Percentiles rank a stretch among this genome's conserved stretches.
Conservation (phyloP, 1,140 invertebrate species). For the Drosophila obscura region DNA sequence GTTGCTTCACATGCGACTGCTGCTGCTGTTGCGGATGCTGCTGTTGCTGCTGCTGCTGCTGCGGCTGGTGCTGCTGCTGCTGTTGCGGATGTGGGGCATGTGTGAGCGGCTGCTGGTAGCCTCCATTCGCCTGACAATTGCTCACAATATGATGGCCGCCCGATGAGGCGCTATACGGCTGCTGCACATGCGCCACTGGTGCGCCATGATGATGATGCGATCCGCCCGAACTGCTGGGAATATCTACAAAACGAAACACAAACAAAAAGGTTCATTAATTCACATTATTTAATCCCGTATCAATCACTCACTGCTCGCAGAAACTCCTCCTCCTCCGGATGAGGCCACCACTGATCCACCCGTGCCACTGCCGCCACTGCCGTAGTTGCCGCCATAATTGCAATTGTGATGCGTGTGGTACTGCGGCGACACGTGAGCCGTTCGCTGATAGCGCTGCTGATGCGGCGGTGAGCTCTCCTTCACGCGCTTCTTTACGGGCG, state of each 20-base stretch:
- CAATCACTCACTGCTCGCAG: conserved; percentile 66
- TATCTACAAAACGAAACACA: conserved; percentile 48
- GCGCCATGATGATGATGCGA: conserved; percentile 69
- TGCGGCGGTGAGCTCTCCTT: conserved; percentile 97
- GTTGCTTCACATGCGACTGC: conserved; percentile 69
- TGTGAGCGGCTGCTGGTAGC: conserved; percentile 68
- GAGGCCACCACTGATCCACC: conserved; percentile 65
- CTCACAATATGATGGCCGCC: conserved; percentile 69
- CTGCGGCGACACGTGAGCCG: conserved; percentile 84
- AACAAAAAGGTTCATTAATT: not conserved
- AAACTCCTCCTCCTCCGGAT: conserved; percentile 48
- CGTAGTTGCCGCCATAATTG: conserved; percentile 74
- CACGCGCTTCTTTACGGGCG: conserved; percentile 98
- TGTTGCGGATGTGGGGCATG: conserved; percentile 79
- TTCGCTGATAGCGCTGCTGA: conserved; percentile 85
- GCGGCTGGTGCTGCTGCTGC: conserved; percentile 78
- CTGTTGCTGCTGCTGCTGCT: conserved; percentile 71
- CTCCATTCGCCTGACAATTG: conserved; percentile 63
- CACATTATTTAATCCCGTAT: not conserved
- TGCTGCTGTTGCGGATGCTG: conserved; percentile 68
- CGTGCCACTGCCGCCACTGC: conserved; percentile 55
- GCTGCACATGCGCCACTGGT: conserved; percentile 56
- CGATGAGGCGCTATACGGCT: conserved; percentile 57
- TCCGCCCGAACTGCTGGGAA: conserved; percentile 58
- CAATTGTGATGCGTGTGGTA: conserved; percentile 81